A percentile compares a stretch with the other conserved stretches of the same genome.
phyloP scores from a whole-genome alignment of 2,113 vertebrate genomes.

The Myrmecophaga tridactyla region DNA sequence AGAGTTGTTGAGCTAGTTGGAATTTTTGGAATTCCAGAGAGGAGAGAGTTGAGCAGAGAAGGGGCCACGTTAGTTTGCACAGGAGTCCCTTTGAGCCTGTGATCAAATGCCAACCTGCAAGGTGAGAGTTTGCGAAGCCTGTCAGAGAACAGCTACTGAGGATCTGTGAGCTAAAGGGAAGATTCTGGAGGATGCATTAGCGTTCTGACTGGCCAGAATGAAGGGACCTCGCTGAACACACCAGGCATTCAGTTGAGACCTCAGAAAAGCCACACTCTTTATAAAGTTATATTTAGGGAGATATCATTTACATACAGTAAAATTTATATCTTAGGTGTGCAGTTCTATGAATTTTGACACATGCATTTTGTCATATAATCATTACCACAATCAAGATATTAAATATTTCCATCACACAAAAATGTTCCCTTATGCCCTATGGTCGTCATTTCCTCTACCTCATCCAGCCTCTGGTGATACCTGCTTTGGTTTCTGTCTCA shows the following conservation, averaged over 20 bases:
- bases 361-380: no score
- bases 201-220: not conserved
- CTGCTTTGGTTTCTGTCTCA: not conserved
- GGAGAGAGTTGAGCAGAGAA: not conserved
- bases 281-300: not conserved
- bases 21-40: not conserved
- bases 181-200: not conserved
- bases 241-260: not conserved
- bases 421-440: not conserved
- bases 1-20: not conserved
- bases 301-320: no score
- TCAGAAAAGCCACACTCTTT: not conserved
- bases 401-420: no score
- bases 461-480: not conserved
- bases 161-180: not conserved
- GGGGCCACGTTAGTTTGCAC: not conserved
- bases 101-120: not conserved
- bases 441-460: not conserved
- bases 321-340: no score
- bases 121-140: no score
- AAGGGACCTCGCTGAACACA: no score
- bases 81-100: not conserved
- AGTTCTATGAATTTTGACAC: no score
- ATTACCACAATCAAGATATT: no score
- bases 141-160: no score